Evolutionary conservation across 2,888 invertebrate genomes (phyloP), one percentile per base, ranked within the genome.

Genomic region (Pyrrhia umbra): DNA sequence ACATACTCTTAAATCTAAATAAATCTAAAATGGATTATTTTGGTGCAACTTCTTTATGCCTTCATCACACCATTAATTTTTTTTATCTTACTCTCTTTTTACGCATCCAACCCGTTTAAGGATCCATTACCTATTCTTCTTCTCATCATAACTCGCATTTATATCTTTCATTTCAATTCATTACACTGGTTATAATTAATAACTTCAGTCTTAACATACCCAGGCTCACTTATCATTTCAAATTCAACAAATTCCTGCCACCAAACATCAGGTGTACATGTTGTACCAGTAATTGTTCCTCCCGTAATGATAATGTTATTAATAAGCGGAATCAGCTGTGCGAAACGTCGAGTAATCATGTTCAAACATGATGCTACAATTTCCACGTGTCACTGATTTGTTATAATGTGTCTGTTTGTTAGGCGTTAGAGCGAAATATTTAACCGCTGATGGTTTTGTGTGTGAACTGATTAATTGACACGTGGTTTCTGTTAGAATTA

Each of bases 291-390:
- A 42, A 75, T 42, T 58, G 40, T 51, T 68, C 37, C 16, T 16
- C 16, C 15, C 9, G 51, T 16, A 68, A 68, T 56, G 27, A 52
- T 62, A 54, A 66, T 46, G 50, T 62, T 59, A 74, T 76, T 74
- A 70, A 70, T 70, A 60, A 56, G 57, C 18, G 54, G 59, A 67
- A 54, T 76, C 77, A 74, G 67, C 54, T 76, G 62, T 15, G 50
- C 40, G 58, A 10, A 66, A 71, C 56, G 47, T 34, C 2, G 20
- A 21, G 49, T 42, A 65, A 73, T 73, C 57, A 67, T 56, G 61
- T 59, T 42, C 51, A 76, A 76, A 76, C 77, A 76, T 54, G 52
- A 13, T 10, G 13, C 3, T 34, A 16, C 20, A 57, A 54, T 57
- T 40, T 57, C 54, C 59, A 57, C 50, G 47, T 58, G 51, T 63